A percentile compares a stretch with the other conserved stretches of the same genome.
Conservation (phyloP, 2,888 invertebrate species). For the Ophion slaviceki region DNA sequence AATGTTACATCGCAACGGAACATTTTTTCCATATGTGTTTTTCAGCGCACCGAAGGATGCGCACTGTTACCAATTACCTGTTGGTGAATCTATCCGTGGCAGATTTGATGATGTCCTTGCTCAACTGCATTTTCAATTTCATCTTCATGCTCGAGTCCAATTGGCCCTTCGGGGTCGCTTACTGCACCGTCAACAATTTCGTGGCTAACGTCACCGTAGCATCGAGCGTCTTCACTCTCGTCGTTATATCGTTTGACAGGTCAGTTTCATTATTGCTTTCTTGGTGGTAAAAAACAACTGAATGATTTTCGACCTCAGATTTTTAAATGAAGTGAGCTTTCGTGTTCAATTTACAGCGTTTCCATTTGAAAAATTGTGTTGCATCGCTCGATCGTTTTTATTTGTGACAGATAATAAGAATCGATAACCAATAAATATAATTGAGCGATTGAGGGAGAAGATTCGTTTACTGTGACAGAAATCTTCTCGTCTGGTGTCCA, state of each 20-base stretch:
- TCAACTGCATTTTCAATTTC: slow-evolving; percentile 96
- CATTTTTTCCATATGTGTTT: slow-evolving; percentile 63
- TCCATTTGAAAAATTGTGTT: too few relatives aligned
- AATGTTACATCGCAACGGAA: too few relatives aligned
- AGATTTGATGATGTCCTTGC: slow-evolving; percentile 93
- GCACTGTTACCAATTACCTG: slow-evolving; percentile 97
- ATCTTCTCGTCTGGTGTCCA: too few relatives aligned
- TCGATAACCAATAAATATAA: too few relatives aligned
- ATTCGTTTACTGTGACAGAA: too few relatives aligned
- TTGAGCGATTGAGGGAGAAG: too few relatives aligned
- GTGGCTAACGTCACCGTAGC: slow-evolving; percentile 96
- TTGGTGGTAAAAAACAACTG: not conserved
- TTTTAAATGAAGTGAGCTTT: not conserved
- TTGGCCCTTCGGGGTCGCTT: slow-evolving; percentile 95
- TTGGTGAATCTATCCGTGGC: slow-evolving; percentile 95
- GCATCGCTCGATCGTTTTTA: too few relatives aligned
- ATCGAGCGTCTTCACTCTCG: slow-evolving; percentile 96
- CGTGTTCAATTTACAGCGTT: too few relatives aligned
- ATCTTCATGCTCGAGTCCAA: slow-evolving; percentile 94
- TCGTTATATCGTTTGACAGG: slow-evolving; percentile 97
- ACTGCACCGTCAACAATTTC: slow-evolving; percentile 95
- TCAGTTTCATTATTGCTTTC: slow-evolving; percentile 83
- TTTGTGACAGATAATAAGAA: too few relatives aligned
- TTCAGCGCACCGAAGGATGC: slow-evolving; percentile 92
- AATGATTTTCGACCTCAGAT: not conserved